Evolutionary conservation across 2,797 vertebrate species (phyloP).

Genomic region (Dromococcyx pavoninus): DNA sequence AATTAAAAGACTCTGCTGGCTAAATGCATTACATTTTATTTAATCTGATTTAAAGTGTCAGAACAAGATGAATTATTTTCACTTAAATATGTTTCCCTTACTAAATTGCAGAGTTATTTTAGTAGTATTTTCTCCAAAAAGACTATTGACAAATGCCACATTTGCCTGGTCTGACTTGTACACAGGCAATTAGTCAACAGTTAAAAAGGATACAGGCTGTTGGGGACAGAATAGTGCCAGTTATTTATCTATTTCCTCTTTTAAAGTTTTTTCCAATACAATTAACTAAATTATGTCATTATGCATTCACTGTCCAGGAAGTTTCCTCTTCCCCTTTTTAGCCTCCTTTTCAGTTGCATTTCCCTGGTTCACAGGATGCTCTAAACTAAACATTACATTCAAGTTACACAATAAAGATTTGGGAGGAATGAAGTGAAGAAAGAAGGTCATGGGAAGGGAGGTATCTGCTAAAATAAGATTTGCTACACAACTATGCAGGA

Average conservation of each 20-base stretch:
- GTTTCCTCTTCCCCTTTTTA: slow-evolving; percentile 39
- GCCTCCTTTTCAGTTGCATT: slow-evolving; percentile 16
- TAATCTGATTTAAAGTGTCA: background rate
- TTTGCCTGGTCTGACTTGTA: background rate
- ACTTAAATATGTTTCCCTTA: background rate
- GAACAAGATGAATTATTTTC: background rate
- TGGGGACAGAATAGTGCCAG: background rate
- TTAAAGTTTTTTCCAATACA: slow-evolving; percentile 36
- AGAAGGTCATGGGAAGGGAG: slow-evolving; percentile 37
- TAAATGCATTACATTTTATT: background rate
- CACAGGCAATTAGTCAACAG: background rate
- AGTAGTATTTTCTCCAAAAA: background rate
- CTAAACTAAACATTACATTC: slow-evolving; percentile 51
- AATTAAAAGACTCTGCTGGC: background rate
- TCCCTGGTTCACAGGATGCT: slow-evolving; percentile 55
- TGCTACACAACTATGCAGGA: background rate
- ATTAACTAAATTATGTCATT: slow-evolving; percentile 44
- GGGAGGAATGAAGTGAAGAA: background rate
- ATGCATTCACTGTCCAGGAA: slow-evolving; percentile 47
- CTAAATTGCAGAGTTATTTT: background rate
- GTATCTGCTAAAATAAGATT: slow-evolving; percentile 39
- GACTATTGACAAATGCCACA: background rate
- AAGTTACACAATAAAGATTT: slow-evolving; percentile 43
- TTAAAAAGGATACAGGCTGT: background rate
- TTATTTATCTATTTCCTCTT: slow-evolving; percentile 32